Evolutionary conservation across 35 echinoderm and acorn worm genomes (phyloP), one percentile per base, ranked within the genome.

Genomic region (Holothuria glaberrima): DNA sequence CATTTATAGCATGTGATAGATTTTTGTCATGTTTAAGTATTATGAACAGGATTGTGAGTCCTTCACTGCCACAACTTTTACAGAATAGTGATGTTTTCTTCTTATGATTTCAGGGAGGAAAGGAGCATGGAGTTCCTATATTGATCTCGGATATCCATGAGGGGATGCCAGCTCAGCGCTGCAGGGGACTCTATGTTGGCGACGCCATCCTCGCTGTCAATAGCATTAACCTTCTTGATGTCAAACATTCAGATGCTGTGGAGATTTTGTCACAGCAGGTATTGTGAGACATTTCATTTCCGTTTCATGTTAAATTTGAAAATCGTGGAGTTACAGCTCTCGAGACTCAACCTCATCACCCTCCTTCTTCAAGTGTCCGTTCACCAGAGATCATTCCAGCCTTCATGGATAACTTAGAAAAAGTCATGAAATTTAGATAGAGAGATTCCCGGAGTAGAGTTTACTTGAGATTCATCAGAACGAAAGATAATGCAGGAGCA

Each of bases 191-290:
- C 34, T 99, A 90, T 61, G 93, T 98, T 4, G 96, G 96, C n/a
- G 96, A 98, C 70, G 96, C 97, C 56, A 99, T 99, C 68, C 71
- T 99, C 12, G 92, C 93, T 17, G 97, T 93, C 13, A 99, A 99
- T 66, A 94, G 97, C 0, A 91, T 99, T 63, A 89, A 89, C 56
- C 85, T 99, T 3, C 80, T 88, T 21, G 91, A 95, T 30, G 88
- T 91, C 19, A 99, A 95, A 63, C 93, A 99, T 94, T 84, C 97
- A n/a, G 91, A 95, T 30, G 97, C 97, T 41, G 97, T 99, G 5
- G 96, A 99, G 75, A 95, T 99, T 85, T 71, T 99, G 24, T 99
- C 97, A 82, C 93, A 92, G 87, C 96, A 98, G 96, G 96, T 98
- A 68, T 60, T 46, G 26, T 32, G 25, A 26, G 6, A 56, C 18